Evolutionary conservation across 2,113 vertebrate genomes (phyloP).

Genomic region (Bubo blakistoni): DNA sequence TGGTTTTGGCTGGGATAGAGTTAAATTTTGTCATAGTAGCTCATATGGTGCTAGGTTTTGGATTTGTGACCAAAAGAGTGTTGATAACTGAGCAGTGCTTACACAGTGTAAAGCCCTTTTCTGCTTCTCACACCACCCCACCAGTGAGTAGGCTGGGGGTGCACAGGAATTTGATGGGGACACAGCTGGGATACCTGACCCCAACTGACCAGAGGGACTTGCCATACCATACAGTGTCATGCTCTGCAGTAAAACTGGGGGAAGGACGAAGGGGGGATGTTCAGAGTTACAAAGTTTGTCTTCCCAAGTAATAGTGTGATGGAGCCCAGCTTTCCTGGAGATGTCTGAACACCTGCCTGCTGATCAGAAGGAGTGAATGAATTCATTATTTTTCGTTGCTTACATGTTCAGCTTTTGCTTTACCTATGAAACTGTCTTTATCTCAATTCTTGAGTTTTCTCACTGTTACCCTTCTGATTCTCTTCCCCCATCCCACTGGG

Average conservation of each 20-base stretch:
- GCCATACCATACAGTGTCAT: rapidly evolving
- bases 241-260: background rate
- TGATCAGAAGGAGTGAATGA: background rate
- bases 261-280: rapidly evolving
- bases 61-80: background rate
- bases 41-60: background rate
- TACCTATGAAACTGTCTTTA: background rate
- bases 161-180: background rate
- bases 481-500: rapidly evolving
- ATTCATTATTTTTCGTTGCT: background rate
- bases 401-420: background rate
- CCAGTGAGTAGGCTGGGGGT: rapidly evolving
- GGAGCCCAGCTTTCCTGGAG: background rate
- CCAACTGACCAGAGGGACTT: background rate
- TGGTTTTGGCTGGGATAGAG: background rate
- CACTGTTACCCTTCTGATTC: background rate
- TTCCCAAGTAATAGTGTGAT: background rate
- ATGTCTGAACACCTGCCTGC: background rate
- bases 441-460: background rate
- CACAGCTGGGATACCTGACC: background rate
- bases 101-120: background rate
- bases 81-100: background rate
- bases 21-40: background rate
- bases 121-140: background rate
- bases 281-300: background rate